Conservation (phyloP, 2,113 vertebrate species). For the Colaptes auratus region DNA sequence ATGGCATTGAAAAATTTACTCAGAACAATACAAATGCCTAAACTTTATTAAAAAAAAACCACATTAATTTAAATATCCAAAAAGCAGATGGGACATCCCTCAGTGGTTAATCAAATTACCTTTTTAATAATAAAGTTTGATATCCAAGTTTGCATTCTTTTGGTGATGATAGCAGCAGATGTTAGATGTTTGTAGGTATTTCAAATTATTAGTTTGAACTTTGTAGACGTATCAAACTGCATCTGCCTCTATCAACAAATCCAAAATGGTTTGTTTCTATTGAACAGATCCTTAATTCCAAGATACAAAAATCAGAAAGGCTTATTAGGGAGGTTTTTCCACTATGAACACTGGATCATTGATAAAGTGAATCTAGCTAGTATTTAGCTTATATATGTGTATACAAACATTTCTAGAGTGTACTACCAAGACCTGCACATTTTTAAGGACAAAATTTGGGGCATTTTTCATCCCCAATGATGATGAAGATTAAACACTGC, state of each 20-base stretch:
- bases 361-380: background rate
- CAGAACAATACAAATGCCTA: background rate
- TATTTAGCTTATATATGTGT: background rate
- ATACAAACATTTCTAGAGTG: background rate
- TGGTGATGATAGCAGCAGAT: background rate
- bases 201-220: conserved; percentile 13
- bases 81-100: conserved; percentile 11
- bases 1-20: background rate
- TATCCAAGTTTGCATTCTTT: conserved; percentile 38
- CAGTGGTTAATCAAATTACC: background rate
- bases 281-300: background rate
- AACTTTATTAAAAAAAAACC: background rate
- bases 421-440: background rate
- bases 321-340: background rate
- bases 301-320: background rate
- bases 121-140: background rate
- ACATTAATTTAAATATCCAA: background rate
- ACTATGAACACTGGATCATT: background rate
- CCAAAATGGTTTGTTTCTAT: background rate
- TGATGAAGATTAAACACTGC: background rate
- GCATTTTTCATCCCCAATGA: background rate
- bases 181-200: conserved; percentile 29
- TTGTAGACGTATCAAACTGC: background rate
- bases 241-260: conserved; percentile 40
- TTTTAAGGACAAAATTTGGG: background rate